A percentile compares a stretch with the other conserved stretches of the same genome.
These are phyloP conservation scores for Hemistola chrysoprasaria DNA, from an alignment of 2,888 invertebrate species.

Conservation along the genomic window DNA sequence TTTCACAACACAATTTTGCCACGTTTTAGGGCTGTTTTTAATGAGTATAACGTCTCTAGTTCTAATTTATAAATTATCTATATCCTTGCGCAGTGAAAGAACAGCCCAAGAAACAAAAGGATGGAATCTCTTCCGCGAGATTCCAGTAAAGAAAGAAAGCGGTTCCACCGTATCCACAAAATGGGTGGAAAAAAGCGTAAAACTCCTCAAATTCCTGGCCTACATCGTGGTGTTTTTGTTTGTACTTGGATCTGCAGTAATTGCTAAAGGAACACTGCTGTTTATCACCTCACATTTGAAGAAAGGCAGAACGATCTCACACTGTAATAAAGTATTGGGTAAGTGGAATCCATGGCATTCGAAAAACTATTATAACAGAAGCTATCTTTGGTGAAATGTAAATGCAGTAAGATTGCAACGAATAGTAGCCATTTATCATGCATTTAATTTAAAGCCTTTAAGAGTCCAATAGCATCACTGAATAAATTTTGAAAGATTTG, in stretches of 20 bases:
- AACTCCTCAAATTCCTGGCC: conserved; percentile 85
- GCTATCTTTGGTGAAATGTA: not conserved
- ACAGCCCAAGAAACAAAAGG: conserved; percentile 81
- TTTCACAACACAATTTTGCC: too few species aligned
- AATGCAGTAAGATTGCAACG: too few species aligned
- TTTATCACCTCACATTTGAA: conserved; percentile 88
- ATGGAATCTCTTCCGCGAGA: conserved; percentile 92
- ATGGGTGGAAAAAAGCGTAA: conserved; percentile 84
- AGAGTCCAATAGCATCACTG: too few species aligned
- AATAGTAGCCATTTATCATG: too few species aligned
- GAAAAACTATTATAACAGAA: not conserved
- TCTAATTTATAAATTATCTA: not conserved
- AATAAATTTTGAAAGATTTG: too few species aligned
- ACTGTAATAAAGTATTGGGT: conserved; percentile 82
- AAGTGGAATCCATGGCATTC: too few species aligned
- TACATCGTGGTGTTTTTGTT: conserved; percentile 85
- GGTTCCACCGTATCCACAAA: conserved; percentile 85
- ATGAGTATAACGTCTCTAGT: too few species aligned
- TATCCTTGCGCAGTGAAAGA: conserved; percentile 62
- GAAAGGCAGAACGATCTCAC: conserved; percentile 74
- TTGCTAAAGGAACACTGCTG: conserved; percentile 88
- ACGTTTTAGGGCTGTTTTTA: too few species aligned
- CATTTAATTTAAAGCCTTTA: too few species aligned
- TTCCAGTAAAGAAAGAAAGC: conserved; percentile 85
- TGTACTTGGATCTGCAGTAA: conserved; percentile 85